Conservation (phyloP, 1,140 invertebrate genomes). For the Euglossa dilemma region DNA sequence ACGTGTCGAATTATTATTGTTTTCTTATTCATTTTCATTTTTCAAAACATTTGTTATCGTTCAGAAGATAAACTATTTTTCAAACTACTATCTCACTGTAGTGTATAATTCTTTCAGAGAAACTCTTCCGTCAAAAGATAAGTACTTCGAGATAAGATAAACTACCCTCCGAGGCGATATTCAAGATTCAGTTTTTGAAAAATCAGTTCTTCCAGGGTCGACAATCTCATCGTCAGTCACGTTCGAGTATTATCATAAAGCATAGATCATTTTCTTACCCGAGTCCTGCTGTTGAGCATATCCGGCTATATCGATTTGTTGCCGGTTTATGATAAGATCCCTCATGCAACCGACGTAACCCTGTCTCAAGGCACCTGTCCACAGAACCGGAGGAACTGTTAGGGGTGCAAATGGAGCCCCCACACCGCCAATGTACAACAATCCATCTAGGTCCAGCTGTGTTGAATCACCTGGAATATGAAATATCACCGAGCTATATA, state of each 20-base stretch:
- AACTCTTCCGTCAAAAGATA: not conserved
- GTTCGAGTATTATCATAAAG: not conserved
- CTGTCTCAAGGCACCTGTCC: slow-evolving; percentile 93
- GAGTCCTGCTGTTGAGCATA: slow-evolving; percentile 95
- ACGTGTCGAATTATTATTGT: too few species aligned
- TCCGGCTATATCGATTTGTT: slow-evolving; percentile 94
- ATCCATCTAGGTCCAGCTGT: slow-evolving; percentile 93
- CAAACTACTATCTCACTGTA: not conserved
- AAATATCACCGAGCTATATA: not conserved
- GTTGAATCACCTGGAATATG: slow-evolving; percentile 88
- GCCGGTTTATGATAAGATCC: slow-evolving; percentile 96
- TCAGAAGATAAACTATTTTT: too few species aligned
- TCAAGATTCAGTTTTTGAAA: not conserved
- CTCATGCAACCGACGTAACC: slow-evolving; percentile 98
- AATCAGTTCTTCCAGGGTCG: not conserved
- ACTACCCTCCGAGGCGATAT: not conserved
- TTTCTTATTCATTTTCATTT: too few species aligned
- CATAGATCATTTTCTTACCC: slow-evolving; percentile 82
- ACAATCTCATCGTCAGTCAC: not conserved
- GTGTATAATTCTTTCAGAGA: not conserved
- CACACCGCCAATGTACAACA: slow-evolving; percentile 94
- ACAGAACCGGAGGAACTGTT: slow-evolving; percentile 92
- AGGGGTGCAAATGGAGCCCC: slow-evolving; percentile 89
- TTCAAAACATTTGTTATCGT: too few species aligned
- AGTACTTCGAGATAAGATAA: not conserved